phyloP scores from a whole-genome alignment of 2,113 vertebrate genomes.

The Corythoichthys intestinalis region DNA sequence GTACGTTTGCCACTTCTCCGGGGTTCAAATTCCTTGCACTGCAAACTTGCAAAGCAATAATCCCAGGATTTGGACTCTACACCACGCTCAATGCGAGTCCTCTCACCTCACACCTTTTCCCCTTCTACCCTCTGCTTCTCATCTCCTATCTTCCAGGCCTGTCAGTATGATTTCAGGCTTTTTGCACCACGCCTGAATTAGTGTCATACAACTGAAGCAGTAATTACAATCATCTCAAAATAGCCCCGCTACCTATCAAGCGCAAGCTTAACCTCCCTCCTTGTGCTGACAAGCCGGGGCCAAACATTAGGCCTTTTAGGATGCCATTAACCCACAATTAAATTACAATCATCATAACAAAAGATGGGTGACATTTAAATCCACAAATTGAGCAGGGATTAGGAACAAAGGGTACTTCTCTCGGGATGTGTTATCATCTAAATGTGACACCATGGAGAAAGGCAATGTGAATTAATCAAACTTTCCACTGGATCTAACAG shows the following conservation, averaged over 20 bases:
- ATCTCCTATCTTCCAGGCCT: slow-evolving; percentile 20
- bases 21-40: slow-evolving; percentile 36
- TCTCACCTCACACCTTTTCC: slow-evolving; percentile 12
- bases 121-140: slow-evolving; percentile 30
- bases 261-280: slow-evolving; percentile 52
- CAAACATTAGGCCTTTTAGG: slow-evolving; percentile 40
- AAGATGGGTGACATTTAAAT: slow-evolving; percentile 58
- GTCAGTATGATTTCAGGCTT: slow-evolving; percentile 62
- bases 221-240: slow-evolving; percentile 61
- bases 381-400: slow-evolving; percentile 52
- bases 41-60: slow-evolving; percentile 32
- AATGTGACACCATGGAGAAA: slow-evolving; percentile 47
- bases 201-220: slow-evolving; percentile 34
- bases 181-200: slow-evolving; percentile 48
- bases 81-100: neutral
- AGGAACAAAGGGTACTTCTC: slow-evolving; percentile 45
- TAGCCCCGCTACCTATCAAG: slow-evolving; percentile 53
- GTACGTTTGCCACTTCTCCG: slow-evolving; percentile 20
- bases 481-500: slow-evolving; percentile 14
- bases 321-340: slow-evolving; percentile 64
- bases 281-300: slow-evolving; percentile 34
- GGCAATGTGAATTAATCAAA: slow-evolving; percentile 41
- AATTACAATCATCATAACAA: slow-evolving; percentile 63
- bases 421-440: slow-evolving; percentile 42
- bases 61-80: slow-evolving; percentile 43